Evolutionary conservation across 2,113 vertebrate species (phyloP), one percentile per base, ranked within the genome.

Genomic region (Malurus cyaneus): DNA sequence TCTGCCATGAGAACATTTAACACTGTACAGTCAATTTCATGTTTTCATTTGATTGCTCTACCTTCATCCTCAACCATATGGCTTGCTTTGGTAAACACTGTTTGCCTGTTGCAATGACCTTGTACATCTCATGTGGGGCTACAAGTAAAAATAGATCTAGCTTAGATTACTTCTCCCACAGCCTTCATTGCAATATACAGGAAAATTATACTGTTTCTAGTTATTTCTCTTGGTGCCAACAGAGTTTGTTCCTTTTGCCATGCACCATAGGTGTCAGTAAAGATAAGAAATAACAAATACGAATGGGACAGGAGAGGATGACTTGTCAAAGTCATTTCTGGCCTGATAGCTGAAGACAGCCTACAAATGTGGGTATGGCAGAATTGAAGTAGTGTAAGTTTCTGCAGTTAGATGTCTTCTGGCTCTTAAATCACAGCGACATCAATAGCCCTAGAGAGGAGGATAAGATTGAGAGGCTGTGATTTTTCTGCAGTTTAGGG

Each of bases 21-120:
- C 2, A 3, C 56, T 17, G 6, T 5, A 14, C 16, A 21, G 4
- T 39, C 42, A 32, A 1, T 16, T 20, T 50, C 29, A 49, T 1
- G 0, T 34, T 60, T 34, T 44, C 29, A 3, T 73, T 67, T 53
- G 32, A 4, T 46, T 32, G 28, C 52, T 72, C 47, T 70, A 24
- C 46, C 60, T 86, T 32, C 12, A 47, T 79, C 65, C 42, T 77
- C 12, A 34, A 7, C 46, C 46, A 3, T 3, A 28, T 3, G 53
- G 52, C 66, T 69, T 47, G 65, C 49, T 44, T 4, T 14, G 36
- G 42, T 20, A 52, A 47, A 54, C 28, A 6, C 5, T 34, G n/a
- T 57, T 66, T 39, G 59, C 49, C 26, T 49, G 42, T 28, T 39
- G 32, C 49, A 47, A 0, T 76, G 82, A 80, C 82, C 64, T 86